phyloP scores from a whole-genome alignment of 2,113 vertebrate genomes.

The Bungarus multicinctus region DNA sequence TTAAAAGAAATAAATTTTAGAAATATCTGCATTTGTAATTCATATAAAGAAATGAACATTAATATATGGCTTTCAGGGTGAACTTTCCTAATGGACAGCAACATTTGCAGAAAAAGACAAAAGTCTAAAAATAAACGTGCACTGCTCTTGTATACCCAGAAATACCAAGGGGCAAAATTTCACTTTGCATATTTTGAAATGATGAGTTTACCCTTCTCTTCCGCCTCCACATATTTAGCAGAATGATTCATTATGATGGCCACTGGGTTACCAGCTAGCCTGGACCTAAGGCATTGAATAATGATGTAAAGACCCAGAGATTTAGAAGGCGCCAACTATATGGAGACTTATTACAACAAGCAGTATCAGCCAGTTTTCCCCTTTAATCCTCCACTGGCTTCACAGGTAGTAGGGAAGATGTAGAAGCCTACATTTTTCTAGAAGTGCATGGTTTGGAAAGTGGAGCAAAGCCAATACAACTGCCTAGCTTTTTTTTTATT shows the following conservation, averaged over 20 bases:
- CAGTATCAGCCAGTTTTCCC: slow-evolving; percentile 60
- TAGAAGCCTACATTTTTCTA: slow-evolving; percentile 48
- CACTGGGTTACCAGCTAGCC: slow-evolving; percentile 52
- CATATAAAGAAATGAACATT: slow-evolving; percentile 37
- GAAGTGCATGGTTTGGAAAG: slow-evolving; percentile 38
- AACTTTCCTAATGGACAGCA: slow-evolving; percentile 47
- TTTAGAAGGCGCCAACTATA: slow-evolving; percentile 52
- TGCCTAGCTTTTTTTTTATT: slow-evolving; percentile 26
- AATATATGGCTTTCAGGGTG: slow-evolving; percentile 35
- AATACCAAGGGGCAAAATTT: slow-evolving; percentile 63
- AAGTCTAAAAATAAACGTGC: slow-evolving; percentile 59
- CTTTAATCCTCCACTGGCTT: slow-evolving; percentile 56
- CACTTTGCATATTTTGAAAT: slow-evolving; percentile 61
- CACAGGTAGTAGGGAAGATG: slow-evolving; percentile 49
- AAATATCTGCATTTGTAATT: slow-evolving; percentile 17
- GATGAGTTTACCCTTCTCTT: slow-evolving; percentile 54
- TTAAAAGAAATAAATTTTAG: slow-evolving; percentile 17
- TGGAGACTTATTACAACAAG: slow-evolving; percentile 55
- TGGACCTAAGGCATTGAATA: slow-evolving; percentile 53
- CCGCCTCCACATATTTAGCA: slow-evolving; percentile 44
- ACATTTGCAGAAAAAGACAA: slow-evolving; percentile 46
- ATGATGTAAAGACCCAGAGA: slow-evolving; percentile 52
- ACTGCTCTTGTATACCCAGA: slow-evolving; percentile 53
- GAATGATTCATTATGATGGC: slow-evolving; percentile 64
- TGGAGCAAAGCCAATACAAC: slow-evolving; percentile 39